These are phyloP conservation scores for Nomada ferruginata DNA, from an alignment of 2,888 invertebrate species.

Conservation along the genomic window DNA sequence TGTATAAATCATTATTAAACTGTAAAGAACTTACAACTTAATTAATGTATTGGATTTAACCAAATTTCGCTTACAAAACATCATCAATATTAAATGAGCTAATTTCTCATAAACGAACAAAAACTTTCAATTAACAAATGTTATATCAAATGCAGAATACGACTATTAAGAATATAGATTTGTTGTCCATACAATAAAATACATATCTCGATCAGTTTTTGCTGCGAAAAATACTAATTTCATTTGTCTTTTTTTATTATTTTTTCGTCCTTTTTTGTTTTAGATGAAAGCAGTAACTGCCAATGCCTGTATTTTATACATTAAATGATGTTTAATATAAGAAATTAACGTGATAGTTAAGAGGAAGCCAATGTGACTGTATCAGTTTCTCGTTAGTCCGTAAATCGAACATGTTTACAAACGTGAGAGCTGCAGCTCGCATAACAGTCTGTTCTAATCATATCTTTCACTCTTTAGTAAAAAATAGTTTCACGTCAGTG, in stretches of 20 bases:
- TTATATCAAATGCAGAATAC: constrained; percentile 42
- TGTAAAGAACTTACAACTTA: constrained; percentile 61
- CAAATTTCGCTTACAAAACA: constrained; percentile 53
- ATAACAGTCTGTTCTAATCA: constrained; percentile 64
- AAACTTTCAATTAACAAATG: constrained; percentile 19
- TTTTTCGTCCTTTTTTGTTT: not conserved
- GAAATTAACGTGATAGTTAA: constrained; percentile 50
- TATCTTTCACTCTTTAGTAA: constrained; percentile 57
- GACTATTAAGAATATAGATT: constrained; percentile 18
- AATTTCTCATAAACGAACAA: constrained; percentile 11
- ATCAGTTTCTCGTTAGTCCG: constrained; percentile 56
- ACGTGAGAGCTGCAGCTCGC: constrained; percentile 70
- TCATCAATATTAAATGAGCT: constrained; percentile 16
- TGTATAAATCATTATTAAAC: constrained; percentile 72
- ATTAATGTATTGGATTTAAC: constrained; percentile 63
- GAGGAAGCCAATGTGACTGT: constrained; percentile 66
- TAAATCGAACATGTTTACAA: constrained; percentile 72
- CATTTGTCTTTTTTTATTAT: not conserved
- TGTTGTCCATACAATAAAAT: constrained; percentile 31
- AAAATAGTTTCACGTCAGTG: constrained; percentile 44
- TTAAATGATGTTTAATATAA: constrained; percentile 15
- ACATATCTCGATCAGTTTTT: constrained; percentile 18
- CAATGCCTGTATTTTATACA: constrained; percentile 14
- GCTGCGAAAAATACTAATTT: constrained; percentile 16
- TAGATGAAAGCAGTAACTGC: constrained; percentile 33